Conservation (phyloP, 2,797 vertebrate species). For the Coranthus polyacanthus region DNA sequence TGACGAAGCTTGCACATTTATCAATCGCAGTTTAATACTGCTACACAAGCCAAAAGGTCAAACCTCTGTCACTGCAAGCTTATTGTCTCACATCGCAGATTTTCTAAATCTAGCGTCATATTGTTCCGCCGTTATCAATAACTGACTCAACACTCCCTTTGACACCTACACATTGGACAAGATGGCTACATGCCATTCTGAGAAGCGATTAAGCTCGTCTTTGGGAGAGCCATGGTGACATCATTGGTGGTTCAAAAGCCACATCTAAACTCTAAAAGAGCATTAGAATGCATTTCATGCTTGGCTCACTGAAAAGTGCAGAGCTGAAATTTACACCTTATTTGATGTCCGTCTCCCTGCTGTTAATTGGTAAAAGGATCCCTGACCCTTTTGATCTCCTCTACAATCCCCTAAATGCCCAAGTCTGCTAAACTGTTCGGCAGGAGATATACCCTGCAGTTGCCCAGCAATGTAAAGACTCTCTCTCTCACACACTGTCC, state of each 20-base stretch:
- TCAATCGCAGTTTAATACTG: constrained; percentile 71
- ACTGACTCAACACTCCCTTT: constrained; percentile 90
- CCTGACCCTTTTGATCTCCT: constrained; percentile 92
- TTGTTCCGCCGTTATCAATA: constrained; percentile 85
- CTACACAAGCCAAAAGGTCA: constrained; percentile 54
- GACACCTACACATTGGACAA: constrained; percentile 85
- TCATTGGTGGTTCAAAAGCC: constrained; percentile 88
- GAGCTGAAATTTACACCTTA: constrained; percentile 94
- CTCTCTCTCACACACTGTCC: constrained; percentile 72
- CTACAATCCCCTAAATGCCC: constrained; percentile 93
- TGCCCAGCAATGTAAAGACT: constrained; percentile 83
- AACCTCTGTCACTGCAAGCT: constrained; percentile 71
- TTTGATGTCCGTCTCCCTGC: constrained; percentile 91
- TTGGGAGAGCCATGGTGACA: constrained; percentile 86
- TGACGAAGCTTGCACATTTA: constrained; percentile 76
- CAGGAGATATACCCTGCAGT: constrained; percentile 90
- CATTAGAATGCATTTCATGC: constrained; percentile 93
- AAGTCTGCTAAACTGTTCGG: constrained; percentile 92
- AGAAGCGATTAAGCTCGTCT: constrained; percentile 87
- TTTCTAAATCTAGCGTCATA: constrained; percentile 62
- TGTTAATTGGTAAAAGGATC: constrained; percentile 93
- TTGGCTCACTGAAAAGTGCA: constrained; percentile 90
- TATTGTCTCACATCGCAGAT: constrained; percentile 63
- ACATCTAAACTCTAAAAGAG: constrained; percentile 86
- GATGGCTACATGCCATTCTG: constrained; percentile 87